These are phyloP conservation scores for Zootoca vivipara DNA, from an alignment of 2,113 vertebrate species.

Conservation along the genomic window DNA sequence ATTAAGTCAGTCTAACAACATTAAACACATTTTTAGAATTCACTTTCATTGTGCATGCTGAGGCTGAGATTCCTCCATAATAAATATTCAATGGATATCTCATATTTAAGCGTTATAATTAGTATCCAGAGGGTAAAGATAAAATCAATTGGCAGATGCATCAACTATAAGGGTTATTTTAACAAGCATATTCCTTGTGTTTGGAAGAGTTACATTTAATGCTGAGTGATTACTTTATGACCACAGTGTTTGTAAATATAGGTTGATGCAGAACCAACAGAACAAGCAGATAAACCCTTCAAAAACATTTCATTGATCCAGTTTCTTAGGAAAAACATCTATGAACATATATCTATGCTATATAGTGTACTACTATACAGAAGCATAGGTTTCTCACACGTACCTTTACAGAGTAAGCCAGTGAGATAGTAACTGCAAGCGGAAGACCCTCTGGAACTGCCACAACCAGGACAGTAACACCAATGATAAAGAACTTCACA, in stretches of 20 bases:
- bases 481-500: constrained; percentile 99
- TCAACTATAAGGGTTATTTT: background rate
- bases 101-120: background rate
- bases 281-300: background rate
- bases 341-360: background rate
- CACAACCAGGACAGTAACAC: constrained; percentile 96
- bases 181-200: background rate
- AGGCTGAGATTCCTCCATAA: background rate
- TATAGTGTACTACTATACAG: background rate
- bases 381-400: constrained; percentile 37
- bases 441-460: constrained; percentile 98
- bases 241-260: background rate
- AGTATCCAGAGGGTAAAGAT: background rate
- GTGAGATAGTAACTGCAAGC: constrained; percentile 96
- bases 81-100: background rate
- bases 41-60: background rate
- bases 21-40: constrained; percentile 13
- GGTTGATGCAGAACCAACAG: background rate
- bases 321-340: background rate
- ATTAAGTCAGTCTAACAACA: constrained; percentile 38
- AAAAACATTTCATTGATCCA: background rate
- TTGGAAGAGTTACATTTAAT: background rate
- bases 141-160: background rate
- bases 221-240: background rate
- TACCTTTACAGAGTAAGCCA: constrained; percentile 99